Base-by-base conservation (phyloP, 2,888 invertebrate species). In the Limnephilus auricula region DNA sequence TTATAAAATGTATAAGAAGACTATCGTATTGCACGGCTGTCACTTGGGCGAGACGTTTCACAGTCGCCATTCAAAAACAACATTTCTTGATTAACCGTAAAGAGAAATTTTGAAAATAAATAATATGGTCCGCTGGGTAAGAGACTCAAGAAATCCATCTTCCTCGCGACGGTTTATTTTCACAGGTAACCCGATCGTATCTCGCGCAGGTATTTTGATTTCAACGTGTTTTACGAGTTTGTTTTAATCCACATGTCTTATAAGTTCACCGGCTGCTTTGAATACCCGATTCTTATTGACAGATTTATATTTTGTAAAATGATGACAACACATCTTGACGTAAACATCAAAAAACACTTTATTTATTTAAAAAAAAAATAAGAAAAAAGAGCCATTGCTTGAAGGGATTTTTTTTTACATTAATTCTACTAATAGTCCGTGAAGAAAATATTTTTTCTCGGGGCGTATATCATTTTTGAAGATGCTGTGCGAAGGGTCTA, bases 61-160 rank as follows among this genome's bases (percentile, higher is more conserved):
- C 25, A 65, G 25, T 65, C 65, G 65, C 65, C 65, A 25, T 65
- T 65, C 65, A 65, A 65, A 65, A 65, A 65, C 65, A 65, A 65
- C 65, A 65, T 65, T 65, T 25, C 65, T 65, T 65, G 65, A 65
- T 65, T 65, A 65, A 25, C 65, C 65, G 65, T 65, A 65, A 65
- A 65, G 65, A 65, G 65, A 65, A 65, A 65, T 65, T 65, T 65
- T 25, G 65, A 65, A 25, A 65, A 65, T 65, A 65, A 65, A n/a
- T 45, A 45, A 45, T 65, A 65, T 65, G 65, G 65, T 65, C 65
- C 25, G 25, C 65, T n/a, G 65, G 65, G 65, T 65, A n/a, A 65
- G 65, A n/a, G 65, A 65, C 65, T n/a, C 65, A n/a, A 65, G 65
- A 65, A 65, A 65, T 65, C 65, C 65, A 65, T 65, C 65, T 65